Evolutionary conservation across 2,113 vertebrate genomes (phyloP).

Genomic region (Podarcis muralis): DNA sequence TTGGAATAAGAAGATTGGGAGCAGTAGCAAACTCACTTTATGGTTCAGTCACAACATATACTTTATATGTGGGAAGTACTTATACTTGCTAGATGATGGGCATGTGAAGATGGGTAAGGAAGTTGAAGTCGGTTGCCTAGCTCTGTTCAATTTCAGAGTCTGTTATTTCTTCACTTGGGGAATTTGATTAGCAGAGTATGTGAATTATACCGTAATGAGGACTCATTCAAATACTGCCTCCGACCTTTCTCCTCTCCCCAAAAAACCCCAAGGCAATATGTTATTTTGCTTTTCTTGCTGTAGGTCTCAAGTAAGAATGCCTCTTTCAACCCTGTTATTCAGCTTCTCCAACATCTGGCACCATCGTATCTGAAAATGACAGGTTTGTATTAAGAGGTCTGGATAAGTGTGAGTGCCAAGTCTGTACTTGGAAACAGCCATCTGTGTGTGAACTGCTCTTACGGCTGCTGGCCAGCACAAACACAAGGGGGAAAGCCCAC

Average conservation of each 20-base stretch:
- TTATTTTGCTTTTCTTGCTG: neutral
- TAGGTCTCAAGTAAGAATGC: neutral
- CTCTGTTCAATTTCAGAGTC: neutral
- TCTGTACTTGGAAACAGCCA: neutral
- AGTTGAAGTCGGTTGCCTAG: neutral
- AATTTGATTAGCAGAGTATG: neutral
- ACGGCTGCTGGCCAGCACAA: neutral
- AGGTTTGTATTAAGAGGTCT: neutral
- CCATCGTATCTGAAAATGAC: neutral
- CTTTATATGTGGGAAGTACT: neutral
- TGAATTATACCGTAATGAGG: neutral
- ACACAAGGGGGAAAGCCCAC: too few relatives aligned
- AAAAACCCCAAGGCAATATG: neutral
- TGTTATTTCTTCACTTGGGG: neutral
- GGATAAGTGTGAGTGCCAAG: neutral
- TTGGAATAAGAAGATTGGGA: neutral
- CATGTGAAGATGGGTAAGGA: neutral
- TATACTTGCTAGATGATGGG: neutral
- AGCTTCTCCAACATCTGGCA: neutral
- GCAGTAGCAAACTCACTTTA: neutral
- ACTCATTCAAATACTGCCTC: neutral
- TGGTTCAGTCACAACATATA: neutral
- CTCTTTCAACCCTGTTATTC: neutral
- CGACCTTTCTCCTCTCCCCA: neutral
- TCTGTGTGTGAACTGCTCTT: too few relatives aligned